Conservation (phyloP, 2,113 vertebrate genomes). For the Notiomystis cincta region DNA sequence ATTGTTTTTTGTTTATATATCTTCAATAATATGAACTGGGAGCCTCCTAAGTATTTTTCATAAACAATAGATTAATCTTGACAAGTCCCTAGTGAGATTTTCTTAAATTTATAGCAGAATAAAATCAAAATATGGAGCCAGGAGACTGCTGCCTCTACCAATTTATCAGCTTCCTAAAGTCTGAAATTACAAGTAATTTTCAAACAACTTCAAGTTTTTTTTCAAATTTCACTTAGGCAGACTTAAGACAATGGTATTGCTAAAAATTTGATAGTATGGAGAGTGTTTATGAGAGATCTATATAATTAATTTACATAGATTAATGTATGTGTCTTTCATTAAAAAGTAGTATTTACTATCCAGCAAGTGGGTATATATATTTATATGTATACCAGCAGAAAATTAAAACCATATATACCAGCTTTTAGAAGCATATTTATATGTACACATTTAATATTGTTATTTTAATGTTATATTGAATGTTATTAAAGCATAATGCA, state of each 20-base stretch:
- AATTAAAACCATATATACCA: slow-evolving; percentile 43
- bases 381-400: neutral
- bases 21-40: neutral
- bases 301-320: neutral
- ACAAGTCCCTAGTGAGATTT: neutral
- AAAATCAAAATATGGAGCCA: neutral
- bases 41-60: neutral
- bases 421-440: neutral
- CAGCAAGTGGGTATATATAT: neutral
- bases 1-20: neutral
- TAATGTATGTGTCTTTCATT: neutral
- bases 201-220: neutral
- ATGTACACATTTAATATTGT: neutral
- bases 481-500: slow-evolving; percentile 1
- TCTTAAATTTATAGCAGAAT: neutral
- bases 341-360: neutral
- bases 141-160: neutral
- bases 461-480: neutral
- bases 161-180: neutral
- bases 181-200: neutral
- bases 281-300: neutral
- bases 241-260: neutral
- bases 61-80: neutral
- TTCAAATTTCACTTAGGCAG: neutral
- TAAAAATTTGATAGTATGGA: neutral